phyloP scores from a whole-genome alignment of 2,113 vertebrate species.

The Nerophis lumbriciformis region DNA sequence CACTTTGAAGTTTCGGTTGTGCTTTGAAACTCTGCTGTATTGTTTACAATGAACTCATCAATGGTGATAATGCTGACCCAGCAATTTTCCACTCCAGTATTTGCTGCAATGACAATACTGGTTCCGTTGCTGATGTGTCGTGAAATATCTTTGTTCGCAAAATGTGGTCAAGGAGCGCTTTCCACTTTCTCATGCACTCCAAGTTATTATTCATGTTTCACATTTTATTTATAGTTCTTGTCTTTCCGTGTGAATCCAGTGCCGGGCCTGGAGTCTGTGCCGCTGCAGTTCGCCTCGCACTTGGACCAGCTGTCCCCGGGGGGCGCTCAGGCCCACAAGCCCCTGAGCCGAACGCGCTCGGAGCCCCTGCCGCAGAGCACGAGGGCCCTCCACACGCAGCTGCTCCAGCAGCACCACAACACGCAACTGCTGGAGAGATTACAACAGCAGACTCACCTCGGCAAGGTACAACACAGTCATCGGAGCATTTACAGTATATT shows the following conservation, averaged over 20 bases:
- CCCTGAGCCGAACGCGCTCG: constrained; percentile 87
- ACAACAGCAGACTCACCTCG: constrained; percentile 58
- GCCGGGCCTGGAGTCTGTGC: constrained; percentile 78
- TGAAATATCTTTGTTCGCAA: no score
- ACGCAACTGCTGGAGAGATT: constrained; percentile 71
- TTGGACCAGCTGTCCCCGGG: constrained; percentile 68
- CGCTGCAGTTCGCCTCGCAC: constrained; percentile 78
- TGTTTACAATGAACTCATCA: no score
- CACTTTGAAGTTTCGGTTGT: no score
- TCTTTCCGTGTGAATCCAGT: constrained; percentile 49
- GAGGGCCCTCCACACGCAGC: constrained; percentile 74
- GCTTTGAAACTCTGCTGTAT: no score
- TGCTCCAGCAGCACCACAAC: constrained; percentile 81
- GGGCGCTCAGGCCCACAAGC: constrained; percentile 77
- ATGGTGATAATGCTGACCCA: no score
- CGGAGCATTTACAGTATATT: no score
- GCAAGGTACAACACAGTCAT: constrained; percentile 45
- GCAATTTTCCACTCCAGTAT: no score
- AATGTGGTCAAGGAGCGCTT: no score
- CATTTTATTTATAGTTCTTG: background rate
- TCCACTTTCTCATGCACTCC: no score
- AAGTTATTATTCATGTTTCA: background rate
- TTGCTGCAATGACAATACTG: no score
- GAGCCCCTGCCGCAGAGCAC: constrained; percentile 88
- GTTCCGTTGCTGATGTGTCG: no score